These are phyloP conservation scores for Argopecten irradians DNA, from an alignment of 1,140 invertebrate genomes.

Conservation along the genomic window DNA sequence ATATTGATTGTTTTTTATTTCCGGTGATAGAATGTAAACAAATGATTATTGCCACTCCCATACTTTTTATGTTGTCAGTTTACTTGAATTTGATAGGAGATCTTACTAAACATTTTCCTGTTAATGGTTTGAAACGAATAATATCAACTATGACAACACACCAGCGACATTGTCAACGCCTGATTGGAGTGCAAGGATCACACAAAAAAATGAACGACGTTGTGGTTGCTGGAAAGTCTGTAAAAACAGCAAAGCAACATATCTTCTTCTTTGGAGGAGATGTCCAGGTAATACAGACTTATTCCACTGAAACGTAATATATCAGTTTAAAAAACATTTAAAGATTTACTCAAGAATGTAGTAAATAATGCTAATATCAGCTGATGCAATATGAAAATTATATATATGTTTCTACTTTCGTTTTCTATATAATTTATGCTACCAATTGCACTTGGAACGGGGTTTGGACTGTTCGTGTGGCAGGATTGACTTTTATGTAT, in stretches of 20 bases:
- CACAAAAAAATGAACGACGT: not conserved
- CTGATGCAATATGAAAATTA: not conserved
- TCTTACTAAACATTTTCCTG: not conserved
- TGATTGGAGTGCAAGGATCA: not conserved
- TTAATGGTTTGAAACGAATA: not conserved
- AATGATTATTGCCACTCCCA: not conserved
- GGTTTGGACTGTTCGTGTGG: too few relatives aligned
- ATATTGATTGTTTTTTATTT: not conserved
- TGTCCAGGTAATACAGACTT: slow-evolving; percentile 83
- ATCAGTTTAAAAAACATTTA: too few relatives aligned
- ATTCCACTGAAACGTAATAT: too few relatives aligned
- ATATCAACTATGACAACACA: not conserved
- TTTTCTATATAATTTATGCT: not conserved
- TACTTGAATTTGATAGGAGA: not conserved
- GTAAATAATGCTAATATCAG: too few relatives aligned
- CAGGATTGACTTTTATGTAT: too few relatives aligned
- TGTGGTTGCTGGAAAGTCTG: not conserved
- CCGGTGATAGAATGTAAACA: not conserved
- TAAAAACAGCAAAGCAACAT: slow-evolving; percentile 85
- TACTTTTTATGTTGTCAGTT: not conserved
- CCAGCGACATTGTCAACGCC: not conserved
- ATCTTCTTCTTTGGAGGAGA: slow-evolving; percentile 91
- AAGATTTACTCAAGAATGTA: too few relatives aligned
- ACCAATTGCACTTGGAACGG: not conserved
- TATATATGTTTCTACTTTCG: not conserved